These are phyloP conservation scores for Seriola aureovittata DNA, from an alignment of 2,113 vertebrate genomes.

Conservation along the genomic window DNA sequence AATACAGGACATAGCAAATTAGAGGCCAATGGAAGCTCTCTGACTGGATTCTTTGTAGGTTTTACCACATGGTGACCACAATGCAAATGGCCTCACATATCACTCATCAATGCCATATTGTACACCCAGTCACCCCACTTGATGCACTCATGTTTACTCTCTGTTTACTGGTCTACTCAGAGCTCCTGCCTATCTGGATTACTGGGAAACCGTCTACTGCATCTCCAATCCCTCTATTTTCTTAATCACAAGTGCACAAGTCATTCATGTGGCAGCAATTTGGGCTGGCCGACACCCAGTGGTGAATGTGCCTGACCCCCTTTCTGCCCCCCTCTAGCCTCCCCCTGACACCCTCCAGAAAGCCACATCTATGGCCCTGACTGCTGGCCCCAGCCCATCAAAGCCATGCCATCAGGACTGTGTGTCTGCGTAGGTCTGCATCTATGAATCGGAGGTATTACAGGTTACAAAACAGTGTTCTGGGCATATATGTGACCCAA, in stretches of 20 bases:
- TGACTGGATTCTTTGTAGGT: constrained; percentile 66
- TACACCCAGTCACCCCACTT: constrained; percentile 30
- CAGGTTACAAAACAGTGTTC: constrained; percentile 39
- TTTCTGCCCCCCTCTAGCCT: constrained; percentile 64
- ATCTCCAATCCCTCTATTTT: constrained; percentile 43
- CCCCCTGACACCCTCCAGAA: constrained; percentile 68
- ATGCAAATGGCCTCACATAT: constrained; percentile 61
- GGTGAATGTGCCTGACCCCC: constrained; percentile 71
- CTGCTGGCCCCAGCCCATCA: constrained; percentile 69
- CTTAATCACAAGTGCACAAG: constrained; percentile 48
- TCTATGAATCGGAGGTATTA: constrained; percentile 21
- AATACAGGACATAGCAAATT: constrained; percentile 78
- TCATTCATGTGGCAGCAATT: constrained; percentile 80
- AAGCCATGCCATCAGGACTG: constrained; percentile 48
- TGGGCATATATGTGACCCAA: constrained; percentile 19
- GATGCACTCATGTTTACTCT: constrained; percentile 10
- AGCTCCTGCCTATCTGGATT: constrained; percentile 29
- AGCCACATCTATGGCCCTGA: constrained; percentile 82
- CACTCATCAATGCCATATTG: constrained; percentile 42
- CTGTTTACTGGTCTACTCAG: constrained; percentile 37
- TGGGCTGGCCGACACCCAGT: constrained; percentile 69
- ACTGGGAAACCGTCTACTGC: constrained; percentile 30
- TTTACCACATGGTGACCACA: constrained; percentile 43
- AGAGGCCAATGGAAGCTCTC: constrained; percentile 69
- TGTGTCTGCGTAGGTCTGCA: constrained; percentile 32